These are phyloP conservation scores for Myotis brandtii DNA, from an alignment of 2,113 vertebrate genomes.

Conservation along the genomic window DNA sequence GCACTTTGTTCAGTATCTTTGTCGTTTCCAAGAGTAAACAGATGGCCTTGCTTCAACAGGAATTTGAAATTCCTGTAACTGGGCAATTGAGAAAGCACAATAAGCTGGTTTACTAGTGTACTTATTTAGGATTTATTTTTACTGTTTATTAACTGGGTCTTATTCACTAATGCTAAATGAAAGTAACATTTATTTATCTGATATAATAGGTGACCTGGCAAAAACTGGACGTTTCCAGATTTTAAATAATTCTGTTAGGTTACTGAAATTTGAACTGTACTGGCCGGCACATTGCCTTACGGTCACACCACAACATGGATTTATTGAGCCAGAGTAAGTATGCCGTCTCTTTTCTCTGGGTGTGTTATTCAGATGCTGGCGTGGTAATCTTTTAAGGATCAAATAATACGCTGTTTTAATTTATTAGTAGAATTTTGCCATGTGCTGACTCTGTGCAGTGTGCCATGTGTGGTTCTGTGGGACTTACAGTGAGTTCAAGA, in stretches of 20 bases:
- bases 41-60: background rate
- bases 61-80: conserved; percentile 35
- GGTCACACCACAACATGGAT: conserved; percentile 95
- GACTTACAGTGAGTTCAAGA: background rate
- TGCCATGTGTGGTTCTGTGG: background rate
- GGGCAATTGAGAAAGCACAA: conserved; percentile 10
- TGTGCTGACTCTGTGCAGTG: background rate
- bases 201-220: conserved; percentile 86
- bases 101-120: background rate
- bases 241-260: conserved; percentile 87
- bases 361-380: background rate
- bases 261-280: conserved; percentile 93
- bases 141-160: background rate
- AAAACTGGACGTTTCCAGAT: conserved; percentile 89
- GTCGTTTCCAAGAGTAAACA: background rate
- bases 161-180: conserved; percentile 46
- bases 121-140: conserved; percentile 49
- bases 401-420: background rate
- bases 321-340: conserved; percentile 92
- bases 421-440: background rate
- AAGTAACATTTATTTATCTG: conserved; percentile 52
- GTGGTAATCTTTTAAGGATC: background rate
- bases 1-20: background rate
- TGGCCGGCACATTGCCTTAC: conserved; percentile 98
- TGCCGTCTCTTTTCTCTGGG: background rate